Conservation (phyloP, 2,797 vertebrate species). For the Perdix hodgsoniae region DNA sequence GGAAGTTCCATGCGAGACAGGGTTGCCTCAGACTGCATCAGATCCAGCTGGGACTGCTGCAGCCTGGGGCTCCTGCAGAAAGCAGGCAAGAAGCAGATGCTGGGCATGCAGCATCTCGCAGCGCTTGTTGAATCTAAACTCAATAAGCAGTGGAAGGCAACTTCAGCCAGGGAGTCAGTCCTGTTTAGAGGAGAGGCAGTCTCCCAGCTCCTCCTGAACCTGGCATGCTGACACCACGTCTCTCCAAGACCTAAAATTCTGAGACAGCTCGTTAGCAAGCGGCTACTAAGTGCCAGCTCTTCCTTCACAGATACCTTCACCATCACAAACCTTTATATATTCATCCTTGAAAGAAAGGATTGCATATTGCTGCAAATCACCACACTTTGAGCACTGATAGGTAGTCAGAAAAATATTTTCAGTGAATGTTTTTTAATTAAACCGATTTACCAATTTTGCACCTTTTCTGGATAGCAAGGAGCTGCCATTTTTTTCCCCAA, state of each 20-base stretch:
- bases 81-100: neutral
- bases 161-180: neutral
- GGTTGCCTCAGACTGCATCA: neutral
- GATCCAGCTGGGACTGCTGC: neutral
- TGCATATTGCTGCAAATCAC: neutral
- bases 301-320: neutral
- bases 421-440: neutral
- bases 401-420: neutral
- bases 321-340: neutral
- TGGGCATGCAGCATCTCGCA: fast-evolving
- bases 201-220: neutral
- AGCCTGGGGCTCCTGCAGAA: neutral
- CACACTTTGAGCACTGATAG: neutral
- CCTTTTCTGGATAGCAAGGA: neutral
- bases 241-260: neutral
- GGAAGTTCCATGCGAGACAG: neutral
- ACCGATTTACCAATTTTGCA: neutral
- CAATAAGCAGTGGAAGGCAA: neutral
- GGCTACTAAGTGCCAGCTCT: neutral
- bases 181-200: neutral
- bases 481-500: neutral
- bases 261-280: neutral
- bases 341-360: neutral
- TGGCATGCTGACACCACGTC: fast-evolving
- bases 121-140: neutral